Evolutionary conservation across 2,113 vertebrate species (phyloP).

Genomic region (Psittacula cyanocephala): DNA sequence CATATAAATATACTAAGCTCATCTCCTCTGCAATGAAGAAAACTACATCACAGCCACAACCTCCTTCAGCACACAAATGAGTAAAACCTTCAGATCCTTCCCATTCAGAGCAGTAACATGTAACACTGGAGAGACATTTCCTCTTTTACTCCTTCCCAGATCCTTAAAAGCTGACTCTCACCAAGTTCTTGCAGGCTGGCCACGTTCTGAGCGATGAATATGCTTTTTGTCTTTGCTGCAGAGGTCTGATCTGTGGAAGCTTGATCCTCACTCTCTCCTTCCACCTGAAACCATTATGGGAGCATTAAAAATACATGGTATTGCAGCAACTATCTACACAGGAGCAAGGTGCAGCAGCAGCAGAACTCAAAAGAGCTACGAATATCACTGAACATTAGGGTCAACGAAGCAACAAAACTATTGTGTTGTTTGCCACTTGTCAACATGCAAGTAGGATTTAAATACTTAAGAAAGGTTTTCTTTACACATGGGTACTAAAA

Average conservation of each 20-base stretch:
- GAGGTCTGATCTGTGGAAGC: constrained; percentile 85
- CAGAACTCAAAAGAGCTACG: neutral
- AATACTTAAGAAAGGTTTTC: neutral
- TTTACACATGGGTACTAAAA: neutral
- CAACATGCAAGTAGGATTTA: neutral
- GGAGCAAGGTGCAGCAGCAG: neutral
- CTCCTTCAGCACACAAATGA: neutral
- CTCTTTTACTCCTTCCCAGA: neutral
- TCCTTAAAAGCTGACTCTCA: constrained; percentile 66
- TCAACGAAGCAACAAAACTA: neutral
- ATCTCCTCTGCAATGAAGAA: neutral
- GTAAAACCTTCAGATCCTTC: neutral
- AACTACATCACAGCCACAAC: neutral
- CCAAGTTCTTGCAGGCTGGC: constrained; percentile 97
- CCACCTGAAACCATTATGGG: constrained; percentile 73
- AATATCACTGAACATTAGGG: neutral
- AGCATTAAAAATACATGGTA: neutral
- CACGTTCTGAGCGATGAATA: constrained; percentile 97
- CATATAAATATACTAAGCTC: neutral
- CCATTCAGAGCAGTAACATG: neutral
- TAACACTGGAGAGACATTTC: neutral
- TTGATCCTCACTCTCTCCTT: constrained; percentile 91
- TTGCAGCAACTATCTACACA: neutral
- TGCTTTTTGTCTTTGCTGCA: constrained; percentile 92
- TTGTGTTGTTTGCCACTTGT: neutral